Conservation (phyloP, 35 echinoderm and acorn worm species). For the Apostichopus japonicus region DNA sequence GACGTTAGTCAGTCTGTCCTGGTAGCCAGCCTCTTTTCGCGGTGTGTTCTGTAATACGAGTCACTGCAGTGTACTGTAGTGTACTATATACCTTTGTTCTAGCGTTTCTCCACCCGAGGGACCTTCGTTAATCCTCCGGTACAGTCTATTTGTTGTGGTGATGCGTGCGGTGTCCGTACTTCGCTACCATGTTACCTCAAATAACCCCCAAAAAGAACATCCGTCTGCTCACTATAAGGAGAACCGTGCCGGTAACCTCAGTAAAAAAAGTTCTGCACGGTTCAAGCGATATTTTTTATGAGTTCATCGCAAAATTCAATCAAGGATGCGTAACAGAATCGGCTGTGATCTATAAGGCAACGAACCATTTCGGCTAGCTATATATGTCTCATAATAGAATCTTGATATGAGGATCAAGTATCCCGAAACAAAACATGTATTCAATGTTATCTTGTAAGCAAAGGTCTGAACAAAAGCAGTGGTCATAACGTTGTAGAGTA, state of each 20-base stretch:
- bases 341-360: too few species aligned
- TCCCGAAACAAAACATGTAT: too few species aligned
- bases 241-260: background rate
- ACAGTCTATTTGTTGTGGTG: slow-evolving; percentile 7
- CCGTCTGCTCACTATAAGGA: background rate
- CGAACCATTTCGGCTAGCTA: too few species aligned
- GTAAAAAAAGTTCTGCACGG: background rate
- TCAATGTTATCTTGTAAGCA: too few species aligned
- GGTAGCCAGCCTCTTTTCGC: slow-evolving; percentile 1
- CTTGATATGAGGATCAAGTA: too few species aligned
- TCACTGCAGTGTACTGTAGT: background rate
- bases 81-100: too few species aligned
- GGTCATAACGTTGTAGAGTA: too few species aligned
- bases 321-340: background rate
- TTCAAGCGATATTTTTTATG: background rate
- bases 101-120: slow-evolving; percentile 4
- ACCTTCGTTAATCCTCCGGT: background rate
- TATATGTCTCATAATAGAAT: too few species aligned
- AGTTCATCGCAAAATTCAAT: slow-evolving; percentile 14
- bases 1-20: background rate
- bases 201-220: background rate
- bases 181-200: slow-evolving; percentile 17
- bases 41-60: slow-evolving; percentile 29
- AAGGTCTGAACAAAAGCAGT: too few species aligned
- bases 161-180: slow-evolving; percentile 14